Base-by-base conservation (phyloP, 2,888 invertebrate genomes). In the Trichogramma dendrolimi region DNA sequence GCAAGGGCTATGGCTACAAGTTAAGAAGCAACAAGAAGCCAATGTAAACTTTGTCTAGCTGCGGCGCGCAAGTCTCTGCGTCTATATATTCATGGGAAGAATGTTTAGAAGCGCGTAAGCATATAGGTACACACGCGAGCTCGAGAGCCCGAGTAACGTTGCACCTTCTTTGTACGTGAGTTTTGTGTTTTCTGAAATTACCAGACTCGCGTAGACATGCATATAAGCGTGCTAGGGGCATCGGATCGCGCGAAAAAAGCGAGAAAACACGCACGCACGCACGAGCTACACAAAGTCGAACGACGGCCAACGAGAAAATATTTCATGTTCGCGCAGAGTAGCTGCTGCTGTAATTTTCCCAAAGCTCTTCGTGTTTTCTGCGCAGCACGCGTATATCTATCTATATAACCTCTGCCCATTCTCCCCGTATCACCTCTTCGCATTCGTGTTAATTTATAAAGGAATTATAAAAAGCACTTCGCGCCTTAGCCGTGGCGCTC, bases 381-480 rank as follows among this genome's bases (percentile, higher is more conserved):
- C 59, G 40, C 4, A 39, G 14, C 50, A 48, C 27, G 27, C 27
- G 27, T 27, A 27, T 27, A 27, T 27, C 27, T 27, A 27, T 27
- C 27, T 27, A 27, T 27, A 27, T 1, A 27, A 27, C 27, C 27
- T 27, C 27, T 27, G 27, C 27, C 27, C 27, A 27, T 27, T n/a
- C n/a, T n/a, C n/a, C n/a, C n/a, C n/a, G n/a, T n/a, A n/a, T n/a
- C n/a, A n/a, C n/a, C n/a, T n/a, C n/a, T n/a, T n/a, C 27, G 27
- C 27, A 27, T 27, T 27, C 27, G 49, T 55, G 43, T 61, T 64
- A 64, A 64, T 61, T 64, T 64, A 63, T 60, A 38, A 52, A 58
- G 44, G 27, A 27, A 27, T 55, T 61, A 53, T 55, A 59, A 55
- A 50, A 39, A 6, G n/a, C 10, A 14, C 27, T 27, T 41, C 53